phyloP scores from a whole-genome alignment of 2,113 vertebrate genomes.

The Entosphenus tridentatus region DNA sequence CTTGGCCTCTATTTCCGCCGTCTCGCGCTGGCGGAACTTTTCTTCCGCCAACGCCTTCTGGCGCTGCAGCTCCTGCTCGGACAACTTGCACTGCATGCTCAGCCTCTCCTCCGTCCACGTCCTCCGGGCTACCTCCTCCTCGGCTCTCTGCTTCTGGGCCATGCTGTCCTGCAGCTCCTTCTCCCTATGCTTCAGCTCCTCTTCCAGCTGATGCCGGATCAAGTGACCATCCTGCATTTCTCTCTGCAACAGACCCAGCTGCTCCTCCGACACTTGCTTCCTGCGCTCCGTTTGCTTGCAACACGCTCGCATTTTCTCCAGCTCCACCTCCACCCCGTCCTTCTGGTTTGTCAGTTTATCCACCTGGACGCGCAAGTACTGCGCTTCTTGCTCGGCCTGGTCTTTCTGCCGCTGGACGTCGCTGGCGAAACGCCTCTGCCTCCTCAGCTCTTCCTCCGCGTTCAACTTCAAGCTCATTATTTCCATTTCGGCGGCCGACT shows the following conservation, averaged over 20 bases:
- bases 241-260: too few species aligned
- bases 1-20: not conserved
- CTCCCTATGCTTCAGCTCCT: not conserved
- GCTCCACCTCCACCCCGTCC: constrained; percentile 83
- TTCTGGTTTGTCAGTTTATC: constrained; percentile 28
- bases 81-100: not conserved
- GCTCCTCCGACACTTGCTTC: too few species aligned
- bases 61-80: not conserved
- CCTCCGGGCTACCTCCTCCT: not conserved
- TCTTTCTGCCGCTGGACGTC: too few species aligned
- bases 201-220: not conserved
- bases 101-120: not conserved
- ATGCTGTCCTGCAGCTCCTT: not conserved
- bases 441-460: too few species aligned
- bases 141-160: not conserved
- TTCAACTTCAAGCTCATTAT: too few species aligned
- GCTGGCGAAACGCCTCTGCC: too few species aligned
- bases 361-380: too few species aligned
- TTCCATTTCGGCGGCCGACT: too few species aligned
- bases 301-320: constrained; percentile 19
- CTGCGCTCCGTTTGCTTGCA: too few species aligned
- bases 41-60: not conserved
- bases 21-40: not conserved
- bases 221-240: too few species aligned
- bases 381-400: too few species aligned